These are phyloP conservation scores for Colletes latitarsis DNA, from an alignment of 1,140 invertebrate species.

Conservation along the genomic window DNA sequence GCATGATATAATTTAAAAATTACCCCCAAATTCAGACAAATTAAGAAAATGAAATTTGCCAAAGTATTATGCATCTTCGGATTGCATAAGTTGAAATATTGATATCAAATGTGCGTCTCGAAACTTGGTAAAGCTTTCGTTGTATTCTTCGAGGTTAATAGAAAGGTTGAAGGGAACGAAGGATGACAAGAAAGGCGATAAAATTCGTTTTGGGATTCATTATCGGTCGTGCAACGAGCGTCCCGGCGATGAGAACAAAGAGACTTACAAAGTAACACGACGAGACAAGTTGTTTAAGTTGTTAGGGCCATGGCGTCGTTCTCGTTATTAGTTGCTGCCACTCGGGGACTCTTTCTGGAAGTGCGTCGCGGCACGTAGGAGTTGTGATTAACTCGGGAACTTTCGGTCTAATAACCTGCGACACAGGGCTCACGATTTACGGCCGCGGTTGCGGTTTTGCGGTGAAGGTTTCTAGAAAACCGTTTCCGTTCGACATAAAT, in stretches of 20 bases:
- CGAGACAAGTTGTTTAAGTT: slow-evolving; percentile 44
- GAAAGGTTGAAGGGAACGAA: not conserved
- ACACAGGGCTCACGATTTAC: slow-evolving; percentile 44
- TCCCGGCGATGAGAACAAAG: slow-evolving; percentile 8
- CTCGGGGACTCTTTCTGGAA: slow-evolving; percentile 37
- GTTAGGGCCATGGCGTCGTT: slow-evolving; percentile 14
- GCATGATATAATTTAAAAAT: too few species aligned
- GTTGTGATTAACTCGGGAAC: slow-evolving; percentile 69
- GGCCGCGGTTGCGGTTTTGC: slow-evolving; percentile 44
- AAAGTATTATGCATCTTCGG: too few species aligned
- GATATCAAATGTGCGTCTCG: not conserved
- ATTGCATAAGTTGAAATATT: not conserved
- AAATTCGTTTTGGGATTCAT: slow-evolving; percentile 6
- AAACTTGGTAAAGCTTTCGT: not conserved
- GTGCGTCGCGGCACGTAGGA: slow-evolving; percentile 47
- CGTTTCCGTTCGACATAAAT: slow-evolving; percentile 47
- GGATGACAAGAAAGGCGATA: not conserved
- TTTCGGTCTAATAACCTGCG: slow-evolving; percentile 54
- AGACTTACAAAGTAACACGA: slow-evolving; percentile 27
- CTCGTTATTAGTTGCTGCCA: slow-evolving; percentile 45
- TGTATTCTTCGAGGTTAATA: not conserved
- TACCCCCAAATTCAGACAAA: too few species aligned
- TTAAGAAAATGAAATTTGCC: too few species aligned
- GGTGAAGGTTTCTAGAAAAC: slow-evolving; percentile 40
- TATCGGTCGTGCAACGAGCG: not conserved